These are phyloP conservation scores for Heliangelus exortis DNA, from an alignment of 2,797 vertebrate species.

Conservation along the genomic window DNA sequence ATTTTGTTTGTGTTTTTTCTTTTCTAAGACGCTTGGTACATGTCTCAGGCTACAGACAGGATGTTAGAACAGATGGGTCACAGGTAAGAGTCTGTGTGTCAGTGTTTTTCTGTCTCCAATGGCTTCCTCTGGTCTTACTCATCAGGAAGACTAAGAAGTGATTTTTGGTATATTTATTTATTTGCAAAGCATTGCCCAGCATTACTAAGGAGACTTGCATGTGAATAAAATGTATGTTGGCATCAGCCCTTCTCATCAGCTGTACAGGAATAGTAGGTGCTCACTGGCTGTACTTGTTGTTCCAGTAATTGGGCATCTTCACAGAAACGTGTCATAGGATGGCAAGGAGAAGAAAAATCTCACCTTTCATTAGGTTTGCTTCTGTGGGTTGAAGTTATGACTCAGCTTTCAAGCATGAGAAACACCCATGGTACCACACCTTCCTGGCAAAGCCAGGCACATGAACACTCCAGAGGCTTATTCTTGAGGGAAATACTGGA, in stretches of 20 bases:
- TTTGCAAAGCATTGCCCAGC: constrained; percentile 1
- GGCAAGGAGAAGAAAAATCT: constrained; percentile 51
- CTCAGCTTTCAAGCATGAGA: constrained; percentile 56
- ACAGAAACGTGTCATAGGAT: constrained; percentile 35
- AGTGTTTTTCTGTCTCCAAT: background rate
- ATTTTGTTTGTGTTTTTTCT: background rate
- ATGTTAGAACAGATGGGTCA: background rate
- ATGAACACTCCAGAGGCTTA: constrained; percentile 24
- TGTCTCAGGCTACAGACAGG: background rate
- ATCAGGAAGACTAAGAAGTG: background rate
- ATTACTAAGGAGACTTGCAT: background rate
- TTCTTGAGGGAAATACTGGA: constrained; percentile 44
- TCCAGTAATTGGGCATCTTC: constrained; percentile 20
- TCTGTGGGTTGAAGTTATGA: constrained; percentile 58
- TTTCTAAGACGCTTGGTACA: background rate
- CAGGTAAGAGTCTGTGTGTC: background rate
- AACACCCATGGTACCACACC: constrained; percentile 42
- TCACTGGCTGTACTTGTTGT: constrained; percentile 39
- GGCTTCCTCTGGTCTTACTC: background rate
- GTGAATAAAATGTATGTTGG: background rate
- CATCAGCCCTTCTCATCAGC: background rate
- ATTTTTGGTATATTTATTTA: background rate
- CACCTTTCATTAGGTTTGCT: constrained; percentile 51
- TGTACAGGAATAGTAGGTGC: constrained; percentile 5
- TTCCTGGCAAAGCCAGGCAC: constrained; percentile 62